Conservation (phyloP, 2,113 vertebrate genomes). For the Notothenia coriiceps region DNA sequence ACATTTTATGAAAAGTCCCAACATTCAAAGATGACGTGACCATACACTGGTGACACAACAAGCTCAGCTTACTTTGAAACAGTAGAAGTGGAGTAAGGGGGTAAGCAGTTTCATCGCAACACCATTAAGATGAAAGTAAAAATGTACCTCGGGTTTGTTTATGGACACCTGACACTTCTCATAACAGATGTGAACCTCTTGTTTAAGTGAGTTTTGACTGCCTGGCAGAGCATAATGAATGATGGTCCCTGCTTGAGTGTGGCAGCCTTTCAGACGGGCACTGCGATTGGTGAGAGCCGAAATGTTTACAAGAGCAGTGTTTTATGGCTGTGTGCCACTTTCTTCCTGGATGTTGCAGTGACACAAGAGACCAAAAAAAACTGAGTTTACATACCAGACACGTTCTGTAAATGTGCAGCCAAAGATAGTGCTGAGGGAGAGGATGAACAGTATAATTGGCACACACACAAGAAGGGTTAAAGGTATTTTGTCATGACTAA, state of each 20-base stretch:
- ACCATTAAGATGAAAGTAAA: neutral
- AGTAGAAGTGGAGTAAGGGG: too few relatives aligned
- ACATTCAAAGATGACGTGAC: too few relatives aligned
- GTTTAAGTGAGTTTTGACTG: neutral
- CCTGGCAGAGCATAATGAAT: neutral
- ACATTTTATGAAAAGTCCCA: neutral
- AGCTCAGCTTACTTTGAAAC: too few relatives aligned
- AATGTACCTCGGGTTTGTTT: neutral
- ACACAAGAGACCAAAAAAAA: neutral
- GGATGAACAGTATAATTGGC: neutral
- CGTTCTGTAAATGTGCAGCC: slow-evolving; percentile 30
- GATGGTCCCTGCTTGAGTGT: neutral
- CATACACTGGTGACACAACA: too few relatives aligned
- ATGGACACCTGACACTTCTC: neutral
- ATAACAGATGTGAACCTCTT: neutral
- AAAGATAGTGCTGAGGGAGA: slow-evolving; percentile 11
- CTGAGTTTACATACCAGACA: slow-evolving; percentile 66
- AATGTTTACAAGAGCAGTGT: slow-evolving; percentile 35
- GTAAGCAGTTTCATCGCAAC: neutral
- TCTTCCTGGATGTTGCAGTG: slow-evolving; percentile 14
- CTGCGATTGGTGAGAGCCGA: neutral
- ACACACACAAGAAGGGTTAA: neutral
- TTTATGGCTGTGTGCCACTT: slow-evolving; percentile 18
- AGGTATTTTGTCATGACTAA: slow-evolving; percentile 4
- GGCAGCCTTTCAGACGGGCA: neutral